Evolutionary conservation across 2,797 vertebrate species (phyloP).

Genomic region (Oreochromis mossambicus): DNA sequence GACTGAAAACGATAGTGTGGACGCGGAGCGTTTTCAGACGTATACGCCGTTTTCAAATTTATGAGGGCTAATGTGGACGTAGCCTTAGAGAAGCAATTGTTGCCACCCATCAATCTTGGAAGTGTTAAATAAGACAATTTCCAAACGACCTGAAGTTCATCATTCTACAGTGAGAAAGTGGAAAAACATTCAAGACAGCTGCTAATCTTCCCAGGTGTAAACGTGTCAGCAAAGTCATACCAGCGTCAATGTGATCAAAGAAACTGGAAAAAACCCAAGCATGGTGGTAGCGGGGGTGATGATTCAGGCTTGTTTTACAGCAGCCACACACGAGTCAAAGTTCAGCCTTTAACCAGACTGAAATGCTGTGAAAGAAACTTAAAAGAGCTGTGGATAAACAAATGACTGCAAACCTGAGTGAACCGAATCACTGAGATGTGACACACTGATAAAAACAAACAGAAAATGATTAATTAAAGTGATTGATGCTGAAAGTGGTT

Average conservation of each 20-base stretch:
- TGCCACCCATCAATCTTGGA: not conserved
- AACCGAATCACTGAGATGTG: not conserved
- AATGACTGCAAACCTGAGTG: not conserved
- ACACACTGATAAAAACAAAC: not conserved
- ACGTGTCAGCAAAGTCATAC: not conserved
- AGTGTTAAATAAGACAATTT: not conserved
- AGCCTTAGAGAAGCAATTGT: not conserved
- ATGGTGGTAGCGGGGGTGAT: not conserved
- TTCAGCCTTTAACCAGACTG: not conserved
- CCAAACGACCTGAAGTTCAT: not conserved
- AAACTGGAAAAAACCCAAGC: not conserved
- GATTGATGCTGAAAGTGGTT: not conserved
- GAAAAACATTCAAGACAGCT: not conserved
- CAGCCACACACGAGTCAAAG: not conserved
- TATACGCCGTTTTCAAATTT: no score
- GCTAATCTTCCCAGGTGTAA: not conserved
- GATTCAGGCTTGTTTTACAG: not conserved
- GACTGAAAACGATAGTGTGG: no score
- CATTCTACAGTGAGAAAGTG: not conserved
- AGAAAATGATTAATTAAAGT: not conserved
- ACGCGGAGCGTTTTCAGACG: no score
- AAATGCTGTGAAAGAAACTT: not conserved
- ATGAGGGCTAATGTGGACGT: no score
- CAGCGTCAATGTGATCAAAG: not conserved
- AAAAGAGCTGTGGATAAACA: not conserved